These are phyloP conservation scores for Lycaon pictus DNA, from an alignment of 2,113 vertebrate genomes.

Conservation along the genomic window DNA sequence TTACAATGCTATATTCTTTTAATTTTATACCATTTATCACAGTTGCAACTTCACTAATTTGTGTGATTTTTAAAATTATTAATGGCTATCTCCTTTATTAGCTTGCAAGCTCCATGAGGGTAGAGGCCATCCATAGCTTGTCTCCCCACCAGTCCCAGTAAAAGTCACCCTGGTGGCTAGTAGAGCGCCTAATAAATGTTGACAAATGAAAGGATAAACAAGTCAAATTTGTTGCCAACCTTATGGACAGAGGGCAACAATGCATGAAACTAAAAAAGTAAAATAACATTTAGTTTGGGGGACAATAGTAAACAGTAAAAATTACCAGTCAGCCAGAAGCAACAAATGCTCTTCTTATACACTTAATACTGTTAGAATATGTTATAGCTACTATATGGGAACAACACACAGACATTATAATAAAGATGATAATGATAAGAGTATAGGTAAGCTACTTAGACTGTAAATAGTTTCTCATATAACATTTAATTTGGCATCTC, in stretches of 20 bases:
- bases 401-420: background rate
- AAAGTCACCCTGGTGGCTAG: background rate
- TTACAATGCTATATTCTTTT: background rate
- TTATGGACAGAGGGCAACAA: background rate
- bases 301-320: constrained; percentile 46
- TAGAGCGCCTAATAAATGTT: background rate
- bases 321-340: background rate
- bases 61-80: background rate
- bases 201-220: constrained; percentile 4
- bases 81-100: background rate
- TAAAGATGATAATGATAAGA: background rate
- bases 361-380: constrained; percentile 33
- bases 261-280: constrained; percentile 40
- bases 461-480: background rate
- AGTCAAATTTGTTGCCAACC: constrained; percentile 5
- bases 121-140: background rate
- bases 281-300: constrained; percentile 10
- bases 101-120: background rate
- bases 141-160: too few species aligned
- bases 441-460: background rate
- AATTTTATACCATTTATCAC: background rate
- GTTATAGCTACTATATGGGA: background rate
- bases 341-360: background rate
- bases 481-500: constrained; percentile 6
- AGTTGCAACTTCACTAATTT: constrained; percentile 1